These are phyloP conservation scores for Machimus rusticus DNA, from an alignment of 2,888 invertebrate genomes.

Conservation along the genomic window DNA sequence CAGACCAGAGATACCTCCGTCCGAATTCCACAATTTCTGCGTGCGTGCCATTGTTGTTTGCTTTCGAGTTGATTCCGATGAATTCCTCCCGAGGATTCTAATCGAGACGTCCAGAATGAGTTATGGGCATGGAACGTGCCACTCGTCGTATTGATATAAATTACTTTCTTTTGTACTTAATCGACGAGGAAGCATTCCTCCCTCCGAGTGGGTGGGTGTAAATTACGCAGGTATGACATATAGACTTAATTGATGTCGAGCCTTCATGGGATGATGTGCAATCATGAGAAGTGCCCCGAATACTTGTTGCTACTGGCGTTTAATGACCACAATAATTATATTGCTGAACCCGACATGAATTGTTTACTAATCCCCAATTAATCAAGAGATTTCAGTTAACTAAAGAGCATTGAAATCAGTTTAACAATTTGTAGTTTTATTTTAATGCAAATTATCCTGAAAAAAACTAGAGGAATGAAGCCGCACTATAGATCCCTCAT, in stretches of 20 bases:
- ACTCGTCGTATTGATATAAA: constrained; percentile 31
- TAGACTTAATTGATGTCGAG: constrained; percentile 37
- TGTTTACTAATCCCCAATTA: not conserved
- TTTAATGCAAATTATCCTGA: not conserved
- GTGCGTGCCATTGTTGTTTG: constrained; percentile 40
- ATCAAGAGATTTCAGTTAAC: not conserved
- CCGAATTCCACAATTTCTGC: constrained; percentile 13
- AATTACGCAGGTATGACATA: constrained; percentile 39
- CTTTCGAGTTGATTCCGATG: constrained; percentile 26
- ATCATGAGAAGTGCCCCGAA: constrained; percentile 1
- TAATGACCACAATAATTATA: not conserved
- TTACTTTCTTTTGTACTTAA: constrained; percentile 33
- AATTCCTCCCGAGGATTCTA: constrained; percentile 38
- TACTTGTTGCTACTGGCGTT: constrained; percentile 20
- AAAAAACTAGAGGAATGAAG: not conserved
- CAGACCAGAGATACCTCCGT: not conserved
- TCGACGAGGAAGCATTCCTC: constrained; percentile 32
- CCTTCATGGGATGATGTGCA: not conserved
- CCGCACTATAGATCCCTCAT: too few relatives aligned
- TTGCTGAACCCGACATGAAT: not conserved
- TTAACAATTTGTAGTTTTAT: not conserved
- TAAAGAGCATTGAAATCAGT: not conserved
- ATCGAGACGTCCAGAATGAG: constrained; percentile 40
- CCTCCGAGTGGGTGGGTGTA: not conserved
- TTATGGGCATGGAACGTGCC: constrained; percentile 31